phyloP scores from a whole-genome alignment of 2,797 vertebrate genomes.

The Ara ararauna region DNA sequence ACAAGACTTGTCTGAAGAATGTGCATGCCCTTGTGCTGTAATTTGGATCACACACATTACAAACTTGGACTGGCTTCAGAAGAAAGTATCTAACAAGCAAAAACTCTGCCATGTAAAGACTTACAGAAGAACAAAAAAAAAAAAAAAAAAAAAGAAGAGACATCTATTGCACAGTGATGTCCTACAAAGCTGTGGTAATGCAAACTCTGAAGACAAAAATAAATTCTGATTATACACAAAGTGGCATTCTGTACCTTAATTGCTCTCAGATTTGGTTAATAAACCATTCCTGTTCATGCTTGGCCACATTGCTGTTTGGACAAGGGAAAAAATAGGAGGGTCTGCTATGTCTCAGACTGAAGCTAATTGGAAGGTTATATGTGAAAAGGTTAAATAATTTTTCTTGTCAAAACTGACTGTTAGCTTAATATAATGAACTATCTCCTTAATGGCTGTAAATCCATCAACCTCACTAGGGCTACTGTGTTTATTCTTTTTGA shows the following conservation, averaged over 20 bases:
- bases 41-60: background rate
- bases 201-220: background rate
- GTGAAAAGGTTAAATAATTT: background rate
- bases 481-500: background rate
- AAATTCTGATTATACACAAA: background rate
- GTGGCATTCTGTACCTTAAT: background rate
- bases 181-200: background rate
- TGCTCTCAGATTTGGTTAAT: background rate
- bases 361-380: background rate
- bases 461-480: background rate
- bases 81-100: background rate
- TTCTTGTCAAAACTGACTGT: background rate
- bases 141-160: background rate
- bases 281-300: background rate
- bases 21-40: background rate
- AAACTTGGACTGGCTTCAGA: background rate
- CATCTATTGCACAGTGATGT: background rate
- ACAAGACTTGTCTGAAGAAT: background rate
- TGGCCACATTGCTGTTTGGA: background rate
- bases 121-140: background rate
- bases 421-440: conserved; percentile 7
- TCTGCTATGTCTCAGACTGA: background rate
- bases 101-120: background rate
- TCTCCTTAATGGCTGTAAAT: background rate
- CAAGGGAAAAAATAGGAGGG: background rate